These are phyloP conservation scores for Caenorhabditis panamensis DNA, from an alignment of 2,888 invertebrate species.

Conservation along the genomic window DNA sequence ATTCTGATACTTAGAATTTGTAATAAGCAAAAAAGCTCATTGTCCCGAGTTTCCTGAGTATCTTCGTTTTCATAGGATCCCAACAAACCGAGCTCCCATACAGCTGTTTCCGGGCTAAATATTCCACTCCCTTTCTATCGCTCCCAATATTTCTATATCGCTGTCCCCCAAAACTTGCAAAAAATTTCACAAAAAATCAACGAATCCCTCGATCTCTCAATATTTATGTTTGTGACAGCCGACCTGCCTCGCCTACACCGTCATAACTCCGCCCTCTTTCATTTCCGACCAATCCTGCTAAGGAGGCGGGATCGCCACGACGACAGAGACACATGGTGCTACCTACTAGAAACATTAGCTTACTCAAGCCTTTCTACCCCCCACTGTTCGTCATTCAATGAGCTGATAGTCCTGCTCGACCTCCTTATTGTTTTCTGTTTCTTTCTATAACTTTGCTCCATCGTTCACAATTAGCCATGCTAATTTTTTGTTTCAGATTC, in stretches of 20 bases:
- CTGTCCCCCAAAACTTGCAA: neutral
- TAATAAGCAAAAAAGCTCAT: too few species aligned
- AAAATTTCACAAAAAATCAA: conserved; percentile 5
- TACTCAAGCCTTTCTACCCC: conserved; percentile 1
- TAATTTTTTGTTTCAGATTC: neutral
- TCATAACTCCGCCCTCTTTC: conserved; percentile 30
- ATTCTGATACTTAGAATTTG: too few species aligned
- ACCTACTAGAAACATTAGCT: conserved; percentile 48
- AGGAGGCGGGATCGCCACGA: conserved; percentile 42
- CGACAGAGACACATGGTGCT: conserved; percentile 13
- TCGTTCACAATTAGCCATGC: too few species aligned
- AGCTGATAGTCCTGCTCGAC: conserved; percentile 16
- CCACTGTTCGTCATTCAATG: conserved; percentile 15
- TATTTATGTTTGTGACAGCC: conserved; percentile 50
- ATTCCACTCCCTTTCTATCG: neutral
- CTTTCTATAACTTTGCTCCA: neutral
- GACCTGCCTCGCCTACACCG: conserved; percentile 15
- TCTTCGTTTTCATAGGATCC: too few species aligned
- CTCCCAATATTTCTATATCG: neutral
- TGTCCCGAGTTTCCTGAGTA: too few species aligned
- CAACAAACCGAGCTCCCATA: too few species aligned
- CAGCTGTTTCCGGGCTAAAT: too few species aligned
- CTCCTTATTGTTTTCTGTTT: neutral
- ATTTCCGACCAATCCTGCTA: conserved; percentile 39
- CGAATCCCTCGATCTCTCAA: conserved; percentile 13